phyloP scores from a whole-genome alignment of 1,140 invertebrate genomes.

The Caerostris extrusa region DNA sequence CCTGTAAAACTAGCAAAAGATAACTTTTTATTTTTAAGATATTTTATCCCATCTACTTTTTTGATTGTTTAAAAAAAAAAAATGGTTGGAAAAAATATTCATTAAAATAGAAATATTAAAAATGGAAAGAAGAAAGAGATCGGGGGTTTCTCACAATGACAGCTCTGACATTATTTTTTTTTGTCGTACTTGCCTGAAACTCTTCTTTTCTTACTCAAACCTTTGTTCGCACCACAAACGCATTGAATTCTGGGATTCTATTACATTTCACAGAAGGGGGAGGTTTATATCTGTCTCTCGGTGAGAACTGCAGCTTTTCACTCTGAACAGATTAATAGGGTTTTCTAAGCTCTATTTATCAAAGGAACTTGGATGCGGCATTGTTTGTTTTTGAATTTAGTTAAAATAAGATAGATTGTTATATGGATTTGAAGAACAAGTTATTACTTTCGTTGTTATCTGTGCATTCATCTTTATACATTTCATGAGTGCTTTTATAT shows the following conservation, averaged over 20 bases:
- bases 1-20: neutral
- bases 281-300: neutral
- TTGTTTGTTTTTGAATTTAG: neutral
- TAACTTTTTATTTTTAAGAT: neutral
- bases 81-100: neutral
- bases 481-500: no score
- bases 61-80: neutral
- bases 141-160: slow-evolving; percentile 8
- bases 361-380: neutral
- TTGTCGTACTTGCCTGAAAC: neutral
- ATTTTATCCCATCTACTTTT: neutral
- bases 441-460: neutral
- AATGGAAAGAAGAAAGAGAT: slow-evolving; percentile 16
- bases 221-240: neutral
- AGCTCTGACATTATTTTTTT: neutral
- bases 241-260: neutral
- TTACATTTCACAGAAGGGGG: neutral
- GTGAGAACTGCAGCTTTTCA: neutral
- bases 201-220: neutral
- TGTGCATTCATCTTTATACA: no score
- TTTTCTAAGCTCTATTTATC: neutral
- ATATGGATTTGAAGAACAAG: neutral
- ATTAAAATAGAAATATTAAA: slow-evolving; percentile 63
- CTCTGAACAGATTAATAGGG: neutral
- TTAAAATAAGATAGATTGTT: neutral